Conservation (phyloP, 92 coral and sea anemone species). For the Palythoa heliodiscus region DNA sequence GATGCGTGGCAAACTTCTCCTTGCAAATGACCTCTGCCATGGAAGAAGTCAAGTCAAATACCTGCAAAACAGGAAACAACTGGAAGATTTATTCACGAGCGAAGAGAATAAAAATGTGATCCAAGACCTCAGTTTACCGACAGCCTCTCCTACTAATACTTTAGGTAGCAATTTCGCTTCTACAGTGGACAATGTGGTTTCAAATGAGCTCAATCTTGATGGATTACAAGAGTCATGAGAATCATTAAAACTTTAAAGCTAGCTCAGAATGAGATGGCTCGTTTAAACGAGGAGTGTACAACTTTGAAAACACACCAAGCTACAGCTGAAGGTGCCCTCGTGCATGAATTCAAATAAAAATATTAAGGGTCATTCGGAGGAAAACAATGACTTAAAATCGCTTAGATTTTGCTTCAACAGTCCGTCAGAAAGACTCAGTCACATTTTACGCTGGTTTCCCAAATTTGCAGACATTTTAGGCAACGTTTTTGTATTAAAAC, state of each 20-base stretch:
- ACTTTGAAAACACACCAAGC: slow-evolving; percentile 22
- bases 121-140: slow-evolving; percentile 20
- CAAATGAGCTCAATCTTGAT: too few relatives aligned
- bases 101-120: slow-evolving; percentile 3
- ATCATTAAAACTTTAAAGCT: too few relatives aligned
- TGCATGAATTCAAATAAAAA: slow-evolving; percentile 22
- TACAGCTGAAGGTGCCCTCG: slow-evolving; percentile 15
- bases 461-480: slow-evolving; percentile 29
- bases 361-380: background rate
- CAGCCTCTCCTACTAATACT: too few relatives aligned
- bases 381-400: slow-evolving; percentile 6
- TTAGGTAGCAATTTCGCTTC: too few relatives aligned
- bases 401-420: slow-evolving; percentile 12
- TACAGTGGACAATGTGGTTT: too few relatives aligned
- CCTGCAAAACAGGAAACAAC: slow-evolving; percentile 29
- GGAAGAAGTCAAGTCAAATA: slow-evolving; percentile 38
- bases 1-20: slow-evolving; percentile 38
- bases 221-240: too few relatives aligned
- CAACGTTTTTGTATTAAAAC: slow-evolving; percentile 2
- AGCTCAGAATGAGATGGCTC: slow-evolving; percentile 43
- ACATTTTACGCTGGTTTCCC: slow-evolving; percentile 41
- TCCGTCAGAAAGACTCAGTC: slow-evolving; percentile 16
- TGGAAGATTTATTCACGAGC: slow-evolving; percentile 37
- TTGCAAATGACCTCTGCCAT: slow-evolving; percentile 41
- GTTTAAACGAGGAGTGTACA: slow-evolving; percentile 46